Evolutionary conservation across 2,797 vertebrate genomes (phyloP).

Genomic region (Malacoraja senta): DNA sequence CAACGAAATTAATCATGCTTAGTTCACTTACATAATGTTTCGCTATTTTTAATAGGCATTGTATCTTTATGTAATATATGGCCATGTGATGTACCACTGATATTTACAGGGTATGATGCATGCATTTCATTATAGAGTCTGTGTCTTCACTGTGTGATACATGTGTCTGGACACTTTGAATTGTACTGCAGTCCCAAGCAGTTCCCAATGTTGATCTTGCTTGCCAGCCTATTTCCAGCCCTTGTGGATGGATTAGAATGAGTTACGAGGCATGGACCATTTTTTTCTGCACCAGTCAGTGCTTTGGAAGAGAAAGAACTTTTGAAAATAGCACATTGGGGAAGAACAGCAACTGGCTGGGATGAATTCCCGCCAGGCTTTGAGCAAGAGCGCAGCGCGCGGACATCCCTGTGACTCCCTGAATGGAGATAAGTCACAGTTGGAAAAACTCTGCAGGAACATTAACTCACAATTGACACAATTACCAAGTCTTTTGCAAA

Average conservation of each 20-base stretch:
- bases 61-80: neutral
- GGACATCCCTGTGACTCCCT: neutral
- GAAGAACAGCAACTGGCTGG: neutral
- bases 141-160: neutral
- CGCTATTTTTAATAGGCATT: neutral
- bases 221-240: neutral
- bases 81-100: neutral
- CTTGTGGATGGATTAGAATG: constrained; percentile 25
- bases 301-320: neutral
- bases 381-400: neutral
- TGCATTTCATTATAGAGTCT: constrained; percentile 6
- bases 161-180: neutral
- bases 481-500: neutral
- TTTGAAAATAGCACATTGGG: constrained; percentile 19
- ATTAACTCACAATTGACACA: constrained; percentile 7
- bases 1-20: neutral
- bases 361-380: neutral
- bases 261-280: constrained; percentile 19
- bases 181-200: neutral
- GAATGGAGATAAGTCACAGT: constrained; percentile 12
- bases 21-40: neutral
- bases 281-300: constrained; percentile 29
- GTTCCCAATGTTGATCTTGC: neutral
- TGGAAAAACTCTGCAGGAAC: constrained; percentile 27
- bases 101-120: constrained; percentile 10